phyloP scores from a whole-genome alignment of 2,888 invertebrate genomes.

The Leucania comma region DNA sequence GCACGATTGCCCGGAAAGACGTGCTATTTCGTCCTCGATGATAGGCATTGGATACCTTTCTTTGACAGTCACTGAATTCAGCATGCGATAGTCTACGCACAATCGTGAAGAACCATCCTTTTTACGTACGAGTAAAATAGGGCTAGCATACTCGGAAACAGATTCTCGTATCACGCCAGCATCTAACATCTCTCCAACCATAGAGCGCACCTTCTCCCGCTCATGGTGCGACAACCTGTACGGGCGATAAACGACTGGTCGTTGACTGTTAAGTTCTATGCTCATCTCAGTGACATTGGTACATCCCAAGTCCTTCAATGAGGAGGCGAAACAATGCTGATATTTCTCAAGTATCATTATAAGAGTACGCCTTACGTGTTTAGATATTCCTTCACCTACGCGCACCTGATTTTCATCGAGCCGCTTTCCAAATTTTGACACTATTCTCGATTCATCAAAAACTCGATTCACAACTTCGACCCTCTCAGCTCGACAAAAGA shows the following conservation, averaged over 20 bases:
- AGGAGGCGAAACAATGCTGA: not conserved
- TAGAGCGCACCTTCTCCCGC: too few species aligned
- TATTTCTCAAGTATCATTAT: not conserved
- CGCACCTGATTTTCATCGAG: not conserved
- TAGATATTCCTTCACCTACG: not conserved
- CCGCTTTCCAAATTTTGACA: not conserved
- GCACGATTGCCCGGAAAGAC: too few species aligned
- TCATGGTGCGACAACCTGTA: too few species aligned
- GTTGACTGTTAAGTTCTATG: not conserved
- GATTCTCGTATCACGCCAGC: too few species aligned
- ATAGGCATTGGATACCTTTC: too few species aligned
- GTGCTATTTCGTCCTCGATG: too few species aligned
- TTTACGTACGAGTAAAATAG: too few species aligned
- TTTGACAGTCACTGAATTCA: too few species aligned
- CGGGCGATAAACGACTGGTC: not conserved
- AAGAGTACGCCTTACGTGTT: not conserved
- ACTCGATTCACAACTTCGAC: not conserved
- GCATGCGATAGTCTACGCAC: too few species aligned
- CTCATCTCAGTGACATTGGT: not conserved
- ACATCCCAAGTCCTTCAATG: not conserved
- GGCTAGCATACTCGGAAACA: too few species aligned
- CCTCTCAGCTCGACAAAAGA: not conserved
- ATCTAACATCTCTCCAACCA: too few species aligned
- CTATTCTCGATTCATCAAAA: not conserved
- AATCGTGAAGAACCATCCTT: too few species aligned